Conservation (phyloP, 2,113 vertebrate species). For the Gopherus flavomarginatus region DNA sequence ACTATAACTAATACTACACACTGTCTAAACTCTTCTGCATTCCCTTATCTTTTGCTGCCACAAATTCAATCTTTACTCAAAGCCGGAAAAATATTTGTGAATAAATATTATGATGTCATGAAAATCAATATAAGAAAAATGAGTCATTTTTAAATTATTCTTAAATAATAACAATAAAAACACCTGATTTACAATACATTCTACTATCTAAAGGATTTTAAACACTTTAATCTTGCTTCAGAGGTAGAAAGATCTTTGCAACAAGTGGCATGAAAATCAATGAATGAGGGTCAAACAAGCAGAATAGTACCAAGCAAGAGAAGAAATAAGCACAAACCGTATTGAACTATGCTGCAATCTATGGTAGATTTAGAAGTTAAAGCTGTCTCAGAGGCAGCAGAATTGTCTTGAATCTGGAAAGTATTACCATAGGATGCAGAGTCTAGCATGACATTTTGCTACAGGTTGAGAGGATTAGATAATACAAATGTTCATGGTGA, state of each 20-base stretch:
- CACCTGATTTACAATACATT: neutral
- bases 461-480: slow-evolving; percentile 38
- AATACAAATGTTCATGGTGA: neutral
- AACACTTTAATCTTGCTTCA: neutral
- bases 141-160: neutral
- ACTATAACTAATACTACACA: neutral
- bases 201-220: neutral
- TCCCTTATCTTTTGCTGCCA: neutral
- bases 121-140: neutral
- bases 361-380: neutral
- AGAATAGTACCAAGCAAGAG: neutral
- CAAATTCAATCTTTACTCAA: neutral
- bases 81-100: neutral
- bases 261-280: neutral
- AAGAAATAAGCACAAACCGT: neutral
- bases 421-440: neutral
- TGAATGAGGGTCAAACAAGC: neutral
- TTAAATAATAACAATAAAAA: neutral
- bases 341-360: neutral
- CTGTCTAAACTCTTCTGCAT: neutral
- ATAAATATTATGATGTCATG: neutral
- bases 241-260: neutral
- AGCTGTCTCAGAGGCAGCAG: neutral
- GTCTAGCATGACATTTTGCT: neutral
- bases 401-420: neutral